Base-by-base conservation (phyloP, 2,113 vertebrate genomes). In the Clupea harengus region DNA sequence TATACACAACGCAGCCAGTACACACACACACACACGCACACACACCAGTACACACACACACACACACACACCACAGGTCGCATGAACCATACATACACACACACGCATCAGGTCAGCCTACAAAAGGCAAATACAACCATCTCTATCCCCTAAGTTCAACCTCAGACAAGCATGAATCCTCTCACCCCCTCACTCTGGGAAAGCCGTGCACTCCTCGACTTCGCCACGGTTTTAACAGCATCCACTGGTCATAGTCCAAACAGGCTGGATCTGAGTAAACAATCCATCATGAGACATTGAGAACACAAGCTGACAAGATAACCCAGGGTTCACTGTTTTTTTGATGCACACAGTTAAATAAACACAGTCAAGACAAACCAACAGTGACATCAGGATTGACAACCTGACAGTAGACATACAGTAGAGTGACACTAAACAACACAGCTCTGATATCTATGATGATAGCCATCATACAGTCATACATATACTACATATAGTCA, bases 191-290 rank as follows among this genome's bases (percentile, higher is more conserved):
- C 32, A 57, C 87, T 32, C 84, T 45, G 4, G 32, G 60, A 32
- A 4, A 15, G 28, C 28, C 72, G 3, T 22, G 60, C 0, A 0
- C 6, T 88, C 82, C 85, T 57, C 32, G 81, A 45, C 86, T 82
- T 2, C 22, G 67, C 84, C 86, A 81, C 28, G 28, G 82, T 64
- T 88, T 90, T 25, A 84, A 81, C 8, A 90, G 86, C 20, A 84
- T 6, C 89, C 89, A 90, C 39, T 45, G 44, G 49, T 88, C 89
- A 87, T 87, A 90, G 6, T 84, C 82, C 7, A 86, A 82, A 46
- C 82, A 87, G 6, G 80, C 45, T 75, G 87, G 89, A 86, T 90
- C 89, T 90, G 28, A 49, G 15, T 1, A 28, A 64, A 25, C 8
- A 49, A 8, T 17, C 1, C 57, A 75, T 67, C 10, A 67, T 39